Conservation (phyloP, 2,113 vertebrate genomes). For the Oryctolagus cuniculus region DNA sequence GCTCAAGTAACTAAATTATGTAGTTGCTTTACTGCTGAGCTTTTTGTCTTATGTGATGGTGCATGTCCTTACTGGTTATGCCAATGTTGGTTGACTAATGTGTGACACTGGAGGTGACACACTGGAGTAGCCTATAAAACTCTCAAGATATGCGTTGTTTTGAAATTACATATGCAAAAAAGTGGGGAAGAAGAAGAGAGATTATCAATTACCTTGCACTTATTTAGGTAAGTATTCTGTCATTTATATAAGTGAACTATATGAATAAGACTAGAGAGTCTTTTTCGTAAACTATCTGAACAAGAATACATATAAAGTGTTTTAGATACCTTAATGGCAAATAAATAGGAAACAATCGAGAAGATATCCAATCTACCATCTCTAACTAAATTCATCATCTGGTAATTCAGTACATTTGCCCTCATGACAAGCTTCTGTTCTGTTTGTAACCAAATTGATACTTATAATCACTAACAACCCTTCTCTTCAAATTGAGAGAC, state of each 20-base stretch:
- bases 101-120: not conserved
- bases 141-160: not conserved
- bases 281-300: too few species aligned
- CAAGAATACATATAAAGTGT: not conserved
- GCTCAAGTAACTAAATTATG: not conserved
- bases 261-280: not conserved
- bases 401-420: not conserved
- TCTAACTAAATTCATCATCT: not conserved
- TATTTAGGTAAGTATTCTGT: not conserved
- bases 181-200: not conserved
- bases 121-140: not conserved
- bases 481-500: not conserved
- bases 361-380: not conserved
- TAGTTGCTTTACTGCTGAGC: not conserved
- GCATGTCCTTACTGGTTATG: not conserved
- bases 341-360: not conserved
- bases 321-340: not conserved
- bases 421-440: not conserved
- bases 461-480: not conserved
- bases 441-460: not conserved
- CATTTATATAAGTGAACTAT: not conserved
- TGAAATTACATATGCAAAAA: fast-evolving
- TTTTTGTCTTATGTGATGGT: not conserved
- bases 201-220: not conserved
- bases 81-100: not conserved